A percentile compares a stretch with the other conserved stretches of the same genome.
Evolutionary conservation across 2,113 vertebrate species (phyloP).

Genomic region (Hypanus sabinus): DNA sequence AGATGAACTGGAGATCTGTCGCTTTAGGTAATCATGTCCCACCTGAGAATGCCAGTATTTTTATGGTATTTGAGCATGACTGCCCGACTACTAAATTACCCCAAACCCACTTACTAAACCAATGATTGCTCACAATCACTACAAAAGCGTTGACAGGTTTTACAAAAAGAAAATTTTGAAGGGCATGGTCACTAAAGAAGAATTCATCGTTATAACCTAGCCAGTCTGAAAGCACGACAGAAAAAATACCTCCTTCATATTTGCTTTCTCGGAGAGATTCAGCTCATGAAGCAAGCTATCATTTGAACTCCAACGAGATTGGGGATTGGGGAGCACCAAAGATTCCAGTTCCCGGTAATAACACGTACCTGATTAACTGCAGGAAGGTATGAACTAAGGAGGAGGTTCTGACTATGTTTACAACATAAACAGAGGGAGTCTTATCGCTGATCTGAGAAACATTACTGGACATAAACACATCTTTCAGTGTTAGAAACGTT

Average conservation of each 20-base stretch:
- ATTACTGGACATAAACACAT: neutral
- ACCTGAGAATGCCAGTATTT: neutral
- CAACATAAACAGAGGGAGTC: neutral
- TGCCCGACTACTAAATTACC: neutral
- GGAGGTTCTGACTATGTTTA: neutral
- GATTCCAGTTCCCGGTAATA: neutral
- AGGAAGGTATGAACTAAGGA: too few species aligned
- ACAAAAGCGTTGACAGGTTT: neutral
- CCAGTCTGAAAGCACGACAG: neutral
- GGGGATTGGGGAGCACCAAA: neutral
- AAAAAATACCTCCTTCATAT: neutral
- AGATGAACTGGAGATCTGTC: neutral
- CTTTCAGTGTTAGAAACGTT: neutral
- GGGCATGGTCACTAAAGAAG: too few species aligned
- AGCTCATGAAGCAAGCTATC: too few species aligned
- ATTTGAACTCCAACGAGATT: neutral
- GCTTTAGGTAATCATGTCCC: neutral
- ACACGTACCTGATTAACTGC: too few species aligned
- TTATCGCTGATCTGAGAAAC: neutral
- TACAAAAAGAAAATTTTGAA: neutral
- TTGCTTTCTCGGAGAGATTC: neutral
- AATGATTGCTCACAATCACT: neutral
- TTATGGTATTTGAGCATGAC: neutral
- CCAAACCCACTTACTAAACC: neutral
- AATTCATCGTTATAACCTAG: neutral